Evolutionary conservation across 1,140 invertebrate genomes (phyloP).

Genomic region (Lysiphlebus fabarum): DNA sequence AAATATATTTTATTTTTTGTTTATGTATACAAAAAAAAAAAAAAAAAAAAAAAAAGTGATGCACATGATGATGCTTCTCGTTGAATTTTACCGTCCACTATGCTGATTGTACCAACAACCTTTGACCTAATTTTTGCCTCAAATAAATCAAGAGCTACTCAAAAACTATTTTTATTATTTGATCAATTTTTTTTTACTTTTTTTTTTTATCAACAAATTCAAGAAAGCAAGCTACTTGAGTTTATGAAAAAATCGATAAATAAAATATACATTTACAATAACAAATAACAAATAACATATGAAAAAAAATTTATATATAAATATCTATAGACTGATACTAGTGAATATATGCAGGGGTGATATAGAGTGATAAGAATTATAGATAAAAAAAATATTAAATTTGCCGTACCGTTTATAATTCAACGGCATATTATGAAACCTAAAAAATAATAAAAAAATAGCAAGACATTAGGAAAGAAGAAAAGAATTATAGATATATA

Average conservation of each 20-base stretch:
- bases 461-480: constrained; percentile 41
- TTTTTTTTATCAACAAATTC: too few relatives aligned
- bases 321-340: constrained; percentile 4
- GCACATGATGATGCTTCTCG: constrained; percentile 31
- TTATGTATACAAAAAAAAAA: background rate
- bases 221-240: too few relatives aligned
- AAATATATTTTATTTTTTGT: background rate
- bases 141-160: constrained; percentile 3
- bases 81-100: constrained; percentile 7
- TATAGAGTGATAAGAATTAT: constrained; percentile 15
- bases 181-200: too few relatives aligned
- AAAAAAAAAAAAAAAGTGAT: constrained; percentile 28
- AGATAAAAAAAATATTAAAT: constrained; percentile 35
- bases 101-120: constrained; percentile 19
- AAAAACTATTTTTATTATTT: background rate
- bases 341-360: constrained; percentile 6
- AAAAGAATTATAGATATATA: constrained; percentile 21
- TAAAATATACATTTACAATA: background rate
- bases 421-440: constrained; percentile 55
- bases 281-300: background rate
- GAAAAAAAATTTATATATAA: background rate
- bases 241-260: constrained; percentile 1
- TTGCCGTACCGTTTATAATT: constrained; percentile 55
- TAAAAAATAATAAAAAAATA: constrained; percentile 51
- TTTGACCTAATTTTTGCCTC: constrained; percentile 18